A percentile compares a stretch with the other conserved stretches of the same genome.
These are phyloP conservation scores for Hapalemur alaotrensis DNA, from an alignment of 2,797 vertebrate species.

Conservation along the genomic window DNA sequence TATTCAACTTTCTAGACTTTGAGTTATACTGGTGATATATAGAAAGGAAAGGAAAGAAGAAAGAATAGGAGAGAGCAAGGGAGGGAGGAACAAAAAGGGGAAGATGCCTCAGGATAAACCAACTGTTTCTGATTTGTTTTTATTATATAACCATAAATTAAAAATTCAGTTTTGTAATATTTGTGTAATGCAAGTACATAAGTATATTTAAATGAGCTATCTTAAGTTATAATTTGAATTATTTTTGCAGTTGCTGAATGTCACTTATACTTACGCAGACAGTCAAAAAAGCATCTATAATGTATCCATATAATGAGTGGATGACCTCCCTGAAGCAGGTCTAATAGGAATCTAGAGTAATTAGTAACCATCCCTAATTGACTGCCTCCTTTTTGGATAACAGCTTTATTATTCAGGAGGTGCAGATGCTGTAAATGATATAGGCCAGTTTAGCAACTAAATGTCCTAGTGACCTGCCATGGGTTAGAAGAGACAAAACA, in stretches of 20 bases:
- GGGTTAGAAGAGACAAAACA: neutral
- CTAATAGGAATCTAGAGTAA: neutral
- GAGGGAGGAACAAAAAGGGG: rapidly evolving
- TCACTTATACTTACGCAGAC: neutral
- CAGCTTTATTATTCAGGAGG: neutral
- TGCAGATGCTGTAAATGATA: neutral
- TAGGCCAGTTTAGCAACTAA: neutral
- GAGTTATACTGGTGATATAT: neutral
- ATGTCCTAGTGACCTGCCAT: neutral
- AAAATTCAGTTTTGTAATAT: neutral
- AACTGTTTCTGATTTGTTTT: neutral
- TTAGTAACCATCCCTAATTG: neutral
- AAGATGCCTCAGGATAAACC: neutral
- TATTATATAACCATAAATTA: neutral
- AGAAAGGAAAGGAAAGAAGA: neutral
- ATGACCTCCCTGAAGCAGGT: neutral
- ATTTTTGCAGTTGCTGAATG: neutral
- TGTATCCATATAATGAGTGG: neutral
- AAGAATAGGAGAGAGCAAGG: neutral
- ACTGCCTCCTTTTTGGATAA: neutral
- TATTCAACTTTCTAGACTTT: neutral
- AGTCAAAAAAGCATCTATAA: neutral
- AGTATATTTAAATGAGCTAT: neutral
- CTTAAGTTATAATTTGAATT: neutral
- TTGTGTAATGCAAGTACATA: neutral